Evolutionary conservation across 1,140 invertebrate species (phyloP), one percentile per base, ranked within the genome.

Genomic region (Melitaea cinxia): DNA sequence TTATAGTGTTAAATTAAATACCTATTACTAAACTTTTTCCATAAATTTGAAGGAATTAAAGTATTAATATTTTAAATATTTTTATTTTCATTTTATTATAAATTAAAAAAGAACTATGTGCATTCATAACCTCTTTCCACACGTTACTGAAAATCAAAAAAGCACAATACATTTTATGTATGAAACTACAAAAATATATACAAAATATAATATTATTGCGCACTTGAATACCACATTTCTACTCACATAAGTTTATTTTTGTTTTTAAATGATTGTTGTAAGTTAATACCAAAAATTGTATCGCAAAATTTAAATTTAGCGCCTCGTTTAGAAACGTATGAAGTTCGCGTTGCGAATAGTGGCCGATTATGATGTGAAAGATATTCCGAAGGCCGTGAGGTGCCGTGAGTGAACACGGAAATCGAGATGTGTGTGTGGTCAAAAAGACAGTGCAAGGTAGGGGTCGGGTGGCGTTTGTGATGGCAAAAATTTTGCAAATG

Each of bases 401-500:
- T 90, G 90, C 90, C 90, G 89, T 89, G 90, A 88, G 89, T 90
- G 87, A 91, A 91, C 89, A 91, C 90, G 90, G 90, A 91, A 91
- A 91, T 91, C 88, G 89, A 91, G 90, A 91, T 89, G 88, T 91
- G 87, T 91, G 90, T 91, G 90, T 91, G 90, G 88, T 91, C 89
- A 90, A 91, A 91, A 90, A 91, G 89, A 91, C 90, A 91, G 90
- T 91, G 90, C 90, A 91, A 91, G 89, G 89, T 91, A 91, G 89
- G 90, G 90, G 90, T 91, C 90, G 90, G 90, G 89, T 91, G 90
- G 89, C 88, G 85, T 89, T 91, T 91, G 90, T 91, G 90, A 91
- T 91, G 90, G 90, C 90, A 91, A 91, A 91, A 89, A 72, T 91
- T 91, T 91, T 91, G 90, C 90, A 91, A 91, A 91, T 90, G 90